These are phyloP conservation scores for Fukomys damarensis DNA, from an alignment of 2,113 vertebrate genomes.

Conservation along the genomic window DNA sequence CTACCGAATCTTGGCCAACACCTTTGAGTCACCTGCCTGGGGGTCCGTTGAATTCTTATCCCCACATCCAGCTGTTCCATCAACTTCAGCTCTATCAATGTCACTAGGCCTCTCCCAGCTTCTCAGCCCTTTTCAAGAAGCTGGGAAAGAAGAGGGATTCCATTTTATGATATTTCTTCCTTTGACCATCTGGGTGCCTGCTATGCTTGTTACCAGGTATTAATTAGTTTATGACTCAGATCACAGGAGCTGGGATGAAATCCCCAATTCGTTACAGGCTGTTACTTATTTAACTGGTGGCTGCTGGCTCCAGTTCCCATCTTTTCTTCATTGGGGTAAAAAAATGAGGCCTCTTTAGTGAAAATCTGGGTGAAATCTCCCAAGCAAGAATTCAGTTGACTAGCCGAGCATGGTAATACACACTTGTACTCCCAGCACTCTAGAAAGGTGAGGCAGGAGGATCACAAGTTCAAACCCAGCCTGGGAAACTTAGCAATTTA, in stretches of 20 bases:
- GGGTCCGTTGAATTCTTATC: neutral
- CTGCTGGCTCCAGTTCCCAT: neutral
- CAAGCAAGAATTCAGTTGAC: neutral
- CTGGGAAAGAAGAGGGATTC: neutral
- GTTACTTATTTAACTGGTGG: constrained; percentile 9
- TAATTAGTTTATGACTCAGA: constrained; percentile 65
- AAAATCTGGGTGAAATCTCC: neutral
- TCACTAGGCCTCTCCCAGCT: neutral
- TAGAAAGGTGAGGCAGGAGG: neutral
- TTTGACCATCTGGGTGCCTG: neutral
- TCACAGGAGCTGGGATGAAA: constrained; percentile 3
- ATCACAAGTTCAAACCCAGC: neutral
- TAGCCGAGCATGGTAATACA: neutral
- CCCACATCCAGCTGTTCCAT: neutral
- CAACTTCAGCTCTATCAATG: neutral
- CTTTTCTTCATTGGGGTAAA: neutral
- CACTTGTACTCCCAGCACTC: neutral
- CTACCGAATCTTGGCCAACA: neutral
- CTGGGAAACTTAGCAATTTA: neutral
- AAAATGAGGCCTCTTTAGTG: neutral
- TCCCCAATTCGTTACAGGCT: neutral
- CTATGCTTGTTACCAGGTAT: constrained; percentile 34
- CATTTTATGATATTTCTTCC: neutral
- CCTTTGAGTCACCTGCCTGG: neutral
- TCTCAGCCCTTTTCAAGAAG: constrained; percentile 7